Evolutionary conservation across 2,797 vertebrate species (phyloP).

Genomic region (Halcyon leucocephala): DNA sequence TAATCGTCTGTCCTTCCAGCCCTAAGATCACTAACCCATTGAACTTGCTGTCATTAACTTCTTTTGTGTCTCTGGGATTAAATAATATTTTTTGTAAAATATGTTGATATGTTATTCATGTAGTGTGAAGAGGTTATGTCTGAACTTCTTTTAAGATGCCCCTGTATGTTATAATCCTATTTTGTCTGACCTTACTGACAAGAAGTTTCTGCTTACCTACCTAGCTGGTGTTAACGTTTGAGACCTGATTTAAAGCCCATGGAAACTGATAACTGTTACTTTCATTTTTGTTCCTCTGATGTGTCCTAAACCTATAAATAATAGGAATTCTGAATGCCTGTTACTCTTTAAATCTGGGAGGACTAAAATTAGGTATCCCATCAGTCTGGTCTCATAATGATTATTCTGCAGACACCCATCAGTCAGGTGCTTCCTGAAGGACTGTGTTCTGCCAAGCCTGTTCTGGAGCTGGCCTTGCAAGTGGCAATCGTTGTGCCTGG

Average conservation of each 20-base stretch:
- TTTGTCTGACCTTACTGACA: background rate
- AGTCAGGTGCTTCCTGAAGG: background rate
- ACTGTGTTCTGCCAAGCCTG: background rate
- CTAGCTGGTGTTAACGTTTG: background rate
- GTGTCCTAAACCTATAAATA: background rate
- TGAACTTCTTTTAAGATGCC: slow-evolving; percentile 14
- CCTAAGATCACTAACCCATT: background rate
- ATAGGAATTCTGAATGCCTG: background rate
- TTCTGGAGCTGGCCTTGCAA: background rate
- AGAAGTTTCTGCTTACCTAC: background rate
- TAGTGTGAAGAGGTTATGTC: background rate
- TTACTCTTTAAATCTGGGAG: background rate
- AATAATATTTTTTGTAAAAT: background rate
- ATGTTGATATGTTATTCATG: background rate
- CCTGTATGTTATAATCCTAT: slow-evolving; percentile 18
- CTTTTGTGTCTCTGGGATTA: background rate
- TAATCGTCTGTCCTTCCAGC: background rate
- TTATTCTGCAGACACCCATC: background rate
- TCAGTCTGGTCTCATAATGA: background rate
- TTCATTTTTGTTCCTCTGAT: background rate
- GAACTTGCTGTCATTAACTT: slow-evolving; percentile 4
- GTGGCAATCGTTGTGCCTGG: background rate
- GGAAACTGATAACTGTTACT: background rate
- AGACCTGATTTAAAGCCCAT: background rate
- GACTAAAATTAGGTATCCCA: background rate